A percentile compares a stretch with the other conserved stretches of the same genome.
phyloP scores from a whole-genome alignment of 2,113 vertebrate species.

The Prionailurus bengalensis region DNA sequence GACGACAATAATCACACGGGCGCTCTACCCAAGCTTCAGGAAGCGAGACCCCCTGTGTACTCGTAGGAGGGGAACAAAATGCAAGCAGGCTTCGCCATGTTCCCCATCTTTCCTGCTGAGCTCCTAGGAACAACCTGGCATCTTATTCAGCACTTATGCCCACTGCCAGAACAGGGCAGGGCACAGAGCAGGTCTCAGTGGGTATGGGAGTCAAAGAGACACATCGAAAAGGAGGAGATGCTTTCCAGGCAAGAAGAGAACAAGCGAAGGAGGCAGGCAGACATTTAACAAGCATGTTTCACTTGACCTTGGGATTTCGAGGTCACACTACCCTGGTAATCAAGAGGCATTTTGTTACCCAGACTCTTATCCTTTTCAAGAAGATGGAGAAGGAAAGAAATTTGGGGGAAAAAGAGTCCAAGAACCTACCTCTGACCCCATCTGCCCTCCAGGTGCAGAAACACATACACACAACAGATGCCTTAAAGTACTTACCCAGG shows the following conservation, averaged over 20 bases:
- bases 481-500: too few relatives aligned
- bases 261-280: not conserved
- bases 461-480: not conserved
- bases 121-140: not conserved
- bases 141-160: not conserved
- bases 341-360: too few relatives aligned
- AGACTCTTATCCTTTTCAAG: not conserved
- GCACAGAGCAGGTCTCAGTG: too few relatives aligned
- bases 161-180: accelerated
- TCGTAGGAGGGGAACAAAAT: not conserved
- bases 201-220: not conserved
- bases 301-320: not conserved
- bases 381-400: not conserved
- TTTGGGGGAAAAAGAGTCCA: not conserved
- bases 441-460: not conserved
- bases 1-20: not conserved
- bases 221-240: not conserved
- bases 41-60: not conserved
- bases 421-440: not conserved
- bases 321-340: not conserved
- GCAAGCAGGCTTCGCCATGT: not conserved
- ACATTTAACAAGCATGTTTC: not conserved
- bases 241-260: not conserved
- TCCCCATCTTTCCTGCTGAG: not conserved
- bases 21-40: not conserved